These are phyloP conservation scores for Mormyrops boulengeri DNA, from an alignment of 2,797 vertebrate species.

Conservation along the genomic window DNA sequence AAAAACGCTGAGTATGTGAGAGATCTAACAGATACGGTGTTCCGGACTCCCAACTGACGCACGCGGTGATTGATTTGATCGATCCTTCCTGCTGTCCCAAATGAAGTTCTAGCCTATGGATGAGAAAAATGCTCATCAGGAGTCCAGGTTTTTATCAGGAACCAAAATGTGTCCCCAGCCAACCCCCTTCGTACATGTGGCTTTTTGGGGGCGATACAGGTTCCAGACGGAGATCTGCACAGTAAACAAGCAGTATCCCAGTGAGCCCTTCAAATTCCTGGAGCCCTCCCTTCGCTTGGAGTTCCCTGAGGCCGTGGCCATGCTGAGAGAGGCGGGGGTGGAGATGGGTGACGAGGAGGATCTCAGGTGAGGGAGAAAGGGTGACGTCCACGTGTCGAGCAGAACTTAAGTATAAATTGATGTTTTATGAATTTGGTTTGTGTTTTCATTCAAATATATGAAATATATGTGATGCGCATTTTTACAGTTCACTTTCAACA, in stretches of 20 bases:
- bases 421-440: background rate
- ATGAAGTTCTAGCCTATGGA: background rate
- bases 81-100: background rate
- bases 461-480: background rate
- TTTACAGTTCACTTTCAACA: background rate
- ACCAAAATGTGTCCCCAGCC: background rate
- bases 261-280: conserved; percentile 95
- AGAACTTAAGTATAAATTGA: background rate
- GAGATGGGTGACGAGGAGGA: conserved; percentile 98
- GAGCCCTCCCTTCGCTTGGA: conserved; percentile 93
- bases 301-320: conserved; percentile 82
- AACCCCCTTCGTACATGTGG: background rate
- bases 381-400: background rate
- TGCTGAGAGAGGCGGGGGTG: conserved; percentile 86
- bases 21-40: background rate
- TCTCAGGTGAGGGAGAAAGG: conserved; percentile 72
- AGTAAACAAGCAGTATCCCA: conserved; percentile 86
- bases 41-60: background rate
- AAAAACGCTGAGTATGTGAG: background rate
- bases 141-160: background rate
- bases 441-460: background rate
- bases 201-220: conserved; percentile 48
- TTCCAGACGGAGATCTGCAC: conserved; percentile 95
- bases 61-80: background rate
- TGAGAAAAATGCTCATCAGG: background rate